Conservation (phyloP, 92 coral and sea anemone genomes). For the Isaurus tuberculatus region DNA sequence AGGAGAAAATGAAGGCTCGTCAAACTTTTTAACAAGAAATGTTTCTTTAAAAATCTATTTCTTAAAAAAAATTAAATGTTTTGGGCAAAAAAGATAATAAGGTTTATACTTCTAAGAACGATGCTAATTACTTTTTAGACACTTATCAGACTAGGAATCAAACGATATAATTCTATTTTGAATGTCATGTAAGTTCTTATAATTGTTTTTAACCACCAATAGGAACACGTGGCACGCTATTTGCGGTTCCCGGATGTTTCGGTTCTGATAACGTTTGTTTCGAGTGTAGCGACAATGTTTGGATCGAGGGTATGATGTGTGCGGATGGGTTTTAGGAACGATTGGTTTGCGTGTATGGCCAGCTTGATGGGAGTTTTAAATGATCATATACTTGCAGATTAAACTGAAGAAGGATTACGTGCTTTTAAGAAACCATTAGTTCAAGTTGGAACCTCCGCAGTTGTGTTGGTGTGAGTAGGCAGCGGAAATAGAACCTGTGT, state of each 20-base stretch:
- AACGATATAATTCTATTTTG: neutral
- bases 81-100: too few relatives aligned
- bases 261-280: slow-evolving; percentile 29
- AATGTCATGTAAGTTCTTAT: slow-evolving; percentile 49
- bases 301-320: slow-evolving; percentile 43
- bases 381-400: neutral
- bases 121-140: too few relatives aligned
- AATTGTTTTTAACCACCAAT: slow-evolving; percentile 72
- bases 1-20: slow-evolving; percentile 26
- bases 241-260: slow-evolving; percentile 84
- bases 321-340: slow-evolving; percentile 32
- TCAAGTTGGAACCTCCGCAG: slow-evolving; percentile 5
- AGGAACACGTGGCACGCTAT: slow-evolving; percentile 85
- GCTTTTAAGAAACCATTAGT: slow-evolving; percentile 10
- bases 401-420: slow-evolving; percentile 21
- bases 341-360: slow-evolving; percentile 41
- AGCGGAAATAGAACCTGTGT: slow-evolving; percentile 42
- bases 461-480: slow-evolving; percentile 44
- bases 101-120: neutral
- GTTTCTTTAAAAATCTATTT: neutral
- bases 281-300: slow-evolving; percentile 13
- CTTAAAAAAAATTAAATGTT: neutral
- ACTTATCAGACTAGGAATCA: neutral
- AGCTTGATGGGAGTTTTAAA: slow-evolving; percentile 37
- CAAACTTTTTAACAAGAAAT: neutral